Base-by-base conservation (phyloP, 2,113 vertebrate genomes). In the Charadrius vociferus region DNA sequence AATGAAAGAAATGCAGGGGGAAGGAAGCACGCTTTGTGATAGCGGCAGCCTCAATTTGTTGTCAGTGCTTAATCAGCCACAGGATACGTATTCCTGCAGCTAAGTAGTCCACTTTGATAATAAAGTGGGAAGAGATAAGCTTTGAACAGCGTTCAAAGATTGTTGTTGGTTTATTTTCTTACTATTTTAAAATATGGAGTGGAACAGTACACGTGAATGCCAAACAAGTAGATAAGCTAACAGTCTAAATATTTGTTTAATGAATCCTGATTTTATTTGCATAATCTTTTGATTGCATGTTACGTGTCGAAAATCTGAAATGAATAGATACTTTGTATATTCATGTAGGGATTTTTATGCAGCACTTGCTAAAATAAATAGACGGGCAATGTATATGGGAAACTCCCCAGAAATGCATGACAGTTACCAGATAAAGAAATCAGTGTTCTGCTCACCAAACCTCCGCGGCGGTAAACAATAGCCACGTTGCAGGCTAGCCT, bases 401-500 rank as follows among this genome's bases (percentile, higher is more conserved):
- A 90, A 66, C 26, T 68, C 58, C 7, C 10, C 59, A 73, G 63
- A 85, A 82, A 41, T 30, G 37, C 32, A 14, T 1, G 13, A 50
- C 79, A 73, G 70, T 89, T 95, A 41, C 65, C 14, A 73, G 55
- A 97, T 94, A 96, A 97, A 95, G 93, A 41, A 94, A 81, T 91
- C 91, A 84, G 88, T 97, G 97, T 97, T 96, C 86, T 95, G 59
- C 78, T 47, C 73, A 88, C 47, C 78, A 82, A 29, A 82, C 47
- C 88, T 95, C 74, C 58, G 58, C 62, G 82, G 59, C 14, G 4
- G 36, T n/a, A 77, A 86, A 97, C 94, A 97, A 95, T 77, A 62
- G 84, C 27, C 1, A 7, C 0, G 2, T 91, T 90, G 65, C 7
- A 0, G 80, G 32, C 71, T 2, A 10, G 75, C 41, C 73, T 93